phyloP scores from a whole-genome alignment of 2,113 vertebrate species.

The Entelurus aequoreus region DNA sequence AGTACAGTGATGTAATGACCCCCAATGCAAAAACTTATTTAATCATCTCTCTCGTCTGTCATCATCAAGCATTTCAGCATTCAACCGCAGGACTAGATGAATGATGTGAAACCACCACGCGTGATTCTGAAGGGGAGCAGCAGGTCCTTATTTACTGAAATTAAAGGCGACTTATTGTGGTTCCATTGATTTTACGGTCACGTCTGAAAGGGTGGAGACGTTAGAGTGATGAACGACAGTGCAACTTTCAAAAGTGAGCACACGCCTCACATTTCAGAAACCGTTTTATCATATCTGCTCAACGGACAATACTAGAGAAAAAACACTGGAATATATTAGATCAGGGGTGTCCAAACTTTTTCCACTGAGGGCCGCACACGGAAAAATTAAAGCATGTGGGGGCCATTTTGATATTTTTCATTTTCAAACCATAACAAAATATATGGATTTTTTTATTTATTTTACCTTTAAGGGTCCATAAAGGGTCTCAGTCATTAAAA shows the following conservation, averaged over 20 bases:
- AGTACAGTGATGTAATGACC: constrained; percentile 1
- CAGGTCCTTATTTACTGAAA: background rate
- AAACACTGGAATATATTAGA: too few relatives aligned
- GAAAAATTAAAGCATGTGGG: too few relatives aligned
- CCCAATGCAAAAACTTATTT: background rate
- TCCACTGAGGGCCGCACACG: too few relatives aligned
- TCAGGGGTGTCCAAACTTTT: too few relatives aligned
- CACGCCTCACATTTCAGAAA: too few relatives aligned
- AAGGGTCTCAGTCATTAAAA: too few relatives aligned
- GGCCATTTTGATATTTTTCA: too few relatives aligned
- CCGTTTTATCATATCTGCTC: too few relatives aligned
- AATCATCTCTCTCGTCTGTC: constrained; percentile 1
- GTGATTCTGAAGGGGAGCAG: constrained; percentile 16
- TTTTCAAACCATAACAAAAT: too few relatives aligned
- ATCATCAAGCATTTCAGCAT: constrained; percentile 2
- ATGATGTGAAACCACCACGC: constrained; percentile 30
- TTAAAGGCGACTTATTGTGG: constrained; percentile 3
- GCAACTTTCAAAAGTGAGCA: background rate
- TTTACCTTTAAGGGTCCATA: too few relatives aligned
- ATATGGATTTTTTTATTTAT: too few relatives aligned
- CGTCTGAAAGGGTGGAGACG: constrained; percentile 5
- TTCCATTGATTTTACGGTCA: background rate
- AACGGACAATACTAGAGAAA: too few relatives aligned
- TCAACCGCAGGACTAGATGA: constrained; percentile 11
- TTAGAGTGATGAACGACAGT: background rate